phyloP scores from a whole-genome alignment of 2,113 vertebrate genomes.

The Myiozetetes cayanensis region DNA sequence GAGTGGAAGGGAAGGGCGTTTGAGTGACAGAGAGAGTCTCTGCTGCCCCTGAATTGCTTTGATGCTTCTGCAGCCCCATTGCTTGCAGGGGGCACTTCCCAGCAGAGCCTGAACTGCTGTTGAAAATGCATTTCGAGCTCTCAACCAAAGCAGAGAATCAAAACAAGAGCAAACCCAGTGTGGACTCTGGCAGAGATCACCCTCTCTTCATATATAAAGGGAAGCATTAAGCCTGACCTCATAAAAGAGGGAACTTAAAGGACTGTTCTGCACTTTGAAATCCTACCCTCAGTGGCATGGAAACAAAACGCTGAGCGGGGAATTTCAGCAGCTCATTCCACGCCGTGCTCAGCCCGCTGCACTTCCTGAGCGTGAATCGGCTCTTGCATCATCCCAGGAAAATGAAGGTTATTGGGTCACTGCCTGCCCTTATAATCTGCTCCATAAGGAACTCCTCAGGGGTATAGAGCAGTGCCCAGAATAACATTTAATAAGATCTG shows the following conservation, averaged over 20 bases:
- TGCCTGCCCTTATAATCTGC: constrained; percentile 12
- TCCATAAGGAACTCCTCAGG: constrained; percentile 12
- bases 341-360: background rate
- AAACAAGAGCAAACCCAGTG: constrained; percentile 11
- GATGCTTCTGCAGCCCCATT: background rate
- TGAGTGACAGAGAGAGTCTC: background rate
- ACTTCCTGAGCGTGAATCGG: background rate
- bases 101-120: background rate
- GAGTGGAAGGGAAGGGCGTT: background rate
- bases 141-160: constrained; percentile 24
- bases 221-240: constrained; percentile 57
- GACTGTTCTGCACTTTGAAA: background rate
- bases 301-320: constrained; percentile 34
- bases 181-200: constrained; percentile 38
- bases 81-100: background rate
- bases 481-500: constrained; percentile 21
- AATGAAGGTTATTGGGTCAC: constrained; percentile 42
- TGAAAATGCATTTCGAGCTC: constrained; percentile 17
- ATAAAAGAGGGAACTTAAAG: constrained; percentile 52
- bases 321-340: constrained; percentile 38
- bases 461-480: background rate
- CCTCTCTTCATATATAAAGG: constrained; percentile 21
- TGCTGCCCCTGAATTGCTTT: background rate
- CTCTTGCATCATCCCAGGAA: constrained; percentile 47
- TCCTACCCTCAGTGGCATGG: background rate